phyloP scores from a whole-genome alignment of 2,888 invertebrate genomes.

The Machimus atricapillus region DNA sequence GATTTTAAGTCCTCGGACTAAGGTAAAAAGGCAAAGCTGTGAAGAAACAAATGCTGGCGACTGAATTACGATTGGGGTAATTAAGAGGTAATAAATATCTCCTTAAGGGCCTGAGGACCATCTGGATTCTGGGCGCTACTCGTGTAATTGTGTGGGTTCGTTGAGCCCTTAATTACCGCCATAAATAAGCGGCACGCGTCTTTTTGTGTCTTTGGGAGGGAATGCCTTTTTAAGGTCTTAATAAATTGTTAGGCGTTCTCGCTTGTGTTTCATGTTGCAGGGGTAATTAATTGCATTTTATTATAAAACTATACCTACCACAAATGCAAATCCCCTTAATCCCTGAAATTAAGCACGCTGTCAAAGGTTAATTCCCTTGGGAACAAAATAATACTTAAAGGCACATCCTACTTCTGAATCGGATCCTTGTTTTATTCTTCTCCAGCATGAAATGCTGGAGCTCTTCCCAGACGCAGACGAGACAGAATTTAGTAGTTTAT shows the following conservation, averaged over 20 bases:
- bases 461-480: background rate
- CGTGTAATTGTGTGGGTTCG: background rate
- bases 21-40: background rate
- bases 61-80: background rate
- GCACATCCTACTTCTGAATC: background rate
- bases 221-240: background rate
- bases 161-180: background rate
- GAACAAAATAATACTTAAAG: background rate
- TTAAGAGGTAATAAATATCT: background rate
- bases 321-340: background rate
- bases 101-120: background rate
- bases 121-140: background rate
- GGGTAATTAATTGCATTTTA: background rate
- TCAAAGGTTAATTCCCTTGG: background rate
- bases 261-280: background rate
- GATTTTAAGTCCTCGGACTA: background rate
- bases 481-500: background rate
- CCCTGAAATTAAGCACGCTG: background rate
- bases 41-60: background rate
- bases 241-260: background rate
- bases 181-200: background rate
- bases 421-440: background rate
- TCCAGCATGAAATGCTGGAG: background rate
- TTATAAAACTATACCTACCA: background rate
- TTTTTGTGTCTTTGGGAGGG: background rate